Percentiles rank a stretch among this genome's conserved stretches.
Evolutionary conservation across 1,140 invertebrate genomes (phyloP).

Genomic region (Drosophila fuyamai): DNA sequence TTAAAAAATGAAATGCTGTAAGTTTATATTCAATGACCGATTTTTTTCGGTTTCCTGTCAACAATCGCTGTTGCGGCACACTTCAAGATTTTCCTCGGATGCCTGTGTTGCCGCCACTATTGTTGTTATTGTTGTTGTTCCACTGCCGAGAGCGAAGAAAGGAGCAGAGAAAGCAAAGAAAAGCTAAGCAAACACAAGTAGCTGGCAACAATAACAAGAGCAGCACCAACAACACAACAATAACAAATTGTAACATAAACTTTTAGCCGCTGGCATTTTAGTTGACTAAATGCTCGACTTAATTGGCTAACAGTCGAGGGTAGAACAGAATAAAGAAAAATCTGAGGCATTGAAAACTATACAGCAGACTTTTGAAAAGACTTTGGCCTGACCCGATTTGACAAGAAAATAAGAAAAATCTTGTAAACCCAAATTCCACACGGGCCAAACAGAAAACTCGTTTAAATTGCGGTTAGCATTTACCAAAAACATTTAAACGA

Average conservation of each 20-base stretch:
- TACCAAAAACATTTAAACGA: not conserved
- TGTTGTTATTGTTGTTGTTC: slow-evolving; percentile 45
- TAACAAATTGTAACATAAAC: slow-evolving; percentile 57
- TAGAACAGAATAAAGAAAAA: slow-evolving; percentile 6
- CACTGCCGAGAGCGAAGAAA: slow-evolving; percentile 20
- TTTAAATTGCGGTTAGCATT: too few species aligned
- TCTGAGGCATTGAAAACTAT: slow-evolving; percentile 24
- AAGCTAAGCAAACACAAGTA: slow-evolving; percentile 69
- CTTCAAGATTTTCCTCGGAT: slow-evolving; percentile 55
- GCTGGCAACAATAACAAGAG: slow-evolving; percentile 51
- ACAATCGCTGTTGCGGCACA: slow-evolving; percentile 37
- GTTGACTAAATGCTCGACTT: slow-evolving; percentile 76
- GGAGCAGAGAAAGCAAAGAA: slow-evolving; percentile 47
- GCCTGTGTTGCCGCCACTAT: slow-evolving; percentile 26
- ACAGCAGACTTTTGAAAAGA: slow-evolving; percentile 20
- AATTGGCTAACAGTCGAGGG: slow-evolving; percentile 56
- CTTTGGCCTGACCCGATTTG: slow-evolving; percentile 17
- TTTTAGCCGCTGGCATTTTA: slow-evolving; percentile 56
- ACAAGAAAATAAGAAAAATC: slow-evolving; percentile 15
- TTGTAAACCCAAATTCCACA: not conserved
- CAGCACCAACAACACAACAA: slow-evolving; percentile 35
- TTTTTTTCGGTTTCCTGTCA: slow-evolving; percentile 8
- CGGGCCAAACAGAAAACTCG: not conserved
- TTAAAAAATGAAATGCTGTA: too few species aligned
- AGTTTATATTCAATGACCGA: not conserved